phyloP scores from a whole-genome alignment of 2,797 vertebrate genomes.

The Danio tinwini region DNA sequence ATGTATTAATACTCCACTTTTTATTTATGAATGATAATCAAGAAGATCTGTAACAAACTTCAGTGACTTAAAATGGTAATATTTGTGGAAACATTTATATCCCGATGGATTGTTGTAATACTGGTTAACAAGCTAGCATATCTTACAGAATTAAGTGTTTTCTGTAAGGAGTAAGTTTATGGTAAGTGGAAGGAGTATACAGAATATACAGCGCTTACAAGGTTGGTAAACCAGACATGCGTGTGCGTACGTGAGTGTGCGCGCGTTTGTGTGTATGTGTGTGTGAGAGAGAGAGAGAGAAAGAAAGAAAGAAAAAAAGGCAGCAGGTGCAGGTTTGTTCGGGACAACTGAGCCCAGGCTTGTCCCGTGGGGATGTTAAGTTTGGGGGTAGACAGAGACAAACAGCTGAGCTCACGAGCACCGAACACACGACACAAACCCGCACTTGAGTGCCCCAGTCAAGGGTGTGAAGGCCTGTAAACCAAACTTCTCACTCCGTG shows the following conservation, averaged over 20 bases:
- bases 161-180: too few species aligned
- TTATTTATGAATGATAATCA: not conserved
- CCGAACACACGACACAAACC: slow-evolving; percentile 62
- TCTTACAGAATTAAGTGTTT: too few species aligned
- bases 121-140: too few species aligned
- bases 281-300: not conserved
- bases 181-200: too few species aligned
- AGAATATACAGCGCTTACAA: too few species aligned
- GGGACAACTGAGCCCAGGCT: slow-evolving; percentile 64
- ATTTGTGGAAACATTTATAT: slow-evolving; percentile 27
- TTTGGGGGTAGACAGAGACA: slow-evolving; percentile 20
- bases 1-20: not conserved
- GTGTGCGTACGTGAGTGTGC: too few species aligned
- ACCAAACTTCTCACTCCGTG: not conserved
- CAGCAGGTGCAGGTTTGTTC: slow-evolving; percentile 55
- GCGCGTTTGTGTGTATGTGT: slow-evolving; percentile 20
- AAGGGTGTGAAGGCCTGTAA: not conserved
- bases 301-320: too few species aligned
- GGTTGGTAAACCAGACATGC: too few species aligned
- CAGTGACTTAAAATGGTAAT: slow-evolving; percentile 21
- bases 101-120: too few species aligned
- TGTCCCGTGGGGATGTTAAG: slow-evolving; percentile 44
- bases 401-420: slow-evolving; percentile 71
- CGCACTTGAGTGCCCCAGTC: not conserved
- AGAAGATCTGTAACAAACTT: slow-evolving; percentile 9